These are phyloP conservation scores for Andrena marginata DNA, from an alignment of 2,888 invertebrate species.

Conservation along the genomic window DNA sequence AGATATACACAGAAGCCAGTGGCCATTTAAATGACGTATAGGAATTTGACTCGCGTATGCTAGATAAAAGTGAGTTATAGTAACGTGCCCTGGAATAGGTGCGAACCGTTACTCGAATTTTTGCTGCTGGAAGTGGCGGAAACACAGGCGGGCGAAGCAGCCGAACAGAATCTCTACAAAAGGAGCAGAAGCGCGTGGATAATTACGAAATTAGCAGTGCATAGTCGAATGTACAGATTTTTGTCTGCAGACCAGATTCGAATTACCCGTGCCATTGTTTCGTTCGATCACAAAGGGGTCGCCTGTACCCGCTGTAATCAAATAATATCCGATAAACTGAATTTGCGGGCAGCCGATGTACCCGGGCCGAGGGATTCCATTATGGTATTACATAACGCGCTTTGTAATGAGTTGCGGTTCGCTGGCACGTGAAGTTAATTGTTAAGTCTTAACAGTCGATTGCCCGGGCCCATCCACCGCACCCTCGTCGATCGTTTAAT, in stretches of 20 bases:
- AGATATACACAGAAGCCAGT: too few species aligned
- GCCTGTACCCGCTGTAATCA: constrained; percentile 41
- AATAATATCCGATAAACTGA: constrained; percentile 58
- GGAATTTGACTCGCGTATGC: too few species aligned
- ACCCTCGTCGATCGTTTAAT: background rate
- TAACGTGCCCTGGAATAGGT: too few species aligned
- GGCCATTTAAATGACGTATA: too few species aligned
- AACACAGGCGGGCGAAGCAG: too few species aligned
- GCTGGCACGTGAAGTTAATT: constrained; percentile 25
- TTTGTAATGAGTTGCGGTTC: constrained; percentile 36
- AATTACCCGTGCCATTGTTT: constrained; percentile 37
- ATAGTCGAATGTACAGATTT: background rate
- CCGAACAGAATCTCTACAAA: too few species aligned
- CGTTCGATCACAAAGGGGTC: constrained; percentile 22
- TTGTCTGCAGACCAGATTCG: constrained; percentile 5
- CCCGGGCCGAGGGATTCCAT: constrained; percentile 44
- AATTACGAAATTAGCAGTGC: background rate
- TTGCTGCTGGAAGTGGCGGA: too few species aligned
- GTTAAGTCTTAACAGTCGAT: constrained; percentile 20
- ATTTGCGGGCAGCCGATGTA: constrained; percentile 41
- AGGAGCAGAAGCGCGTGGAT: too few species aligned
- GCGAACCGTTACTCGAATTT: too few species aligned
- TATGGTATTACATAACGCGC: constrained; percentile 37
- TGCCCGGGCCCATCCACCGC: background rate
- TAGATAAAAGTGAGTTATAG: too few species aligned